Conservation (phyloP, 2,113 vertebrate genomes). For the Melanostigma gelatinosum region DNA sequence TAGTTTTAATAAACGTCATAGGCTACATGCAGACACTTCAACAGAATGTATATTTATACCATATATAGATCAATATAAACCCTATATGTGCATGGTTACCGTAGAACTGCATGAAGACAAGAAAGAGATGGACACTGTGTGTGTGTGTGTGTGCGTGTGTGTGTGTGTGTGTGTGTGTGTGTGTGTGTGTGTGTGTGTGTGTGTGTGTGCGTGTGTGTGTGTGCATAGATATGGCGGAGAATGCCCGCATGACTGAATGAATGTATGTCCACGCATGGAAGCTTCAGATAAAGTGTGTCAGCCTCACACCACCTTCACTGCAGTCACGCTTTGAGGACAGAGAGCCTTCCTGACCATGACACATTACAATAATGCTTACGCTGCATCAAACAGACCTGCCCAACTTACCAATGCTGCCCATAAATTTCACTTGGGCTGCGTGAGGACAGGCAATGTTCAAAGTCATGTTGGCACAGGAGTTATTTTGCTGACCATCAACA, state of each 20-base stretch:
- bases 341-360: slow-evolving; percentile 59
- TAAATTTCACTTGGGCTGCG: slow-evolving; percentile 53
- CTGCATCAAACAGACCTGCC: slow-evolving; percentile 68
- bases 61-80: not conserved
- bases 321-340: slow-evolving; percentile 50
- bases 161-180: not conserved
- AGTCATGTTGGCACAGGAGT: slow-evolving; percentile 51
- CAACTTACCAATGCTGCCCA: slow-evolving; percentile 55
- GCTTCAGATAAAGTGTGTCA: slow-evolving; percentile 32
- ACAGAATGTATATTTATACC: not conserved
- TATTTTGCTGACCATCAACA: slow-evolving; percentile 27
- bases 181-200: not conserved
- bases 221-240: not conserved
- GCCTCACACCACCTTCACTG: slow-evolving; percentile 50
- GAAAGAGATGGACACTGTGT: not conserved
- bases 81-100: not conserved
- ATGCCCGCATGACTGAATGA: not conserved
- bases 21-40: not conserved
- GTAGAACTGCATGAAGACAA: not conserved
- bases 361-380: slow-evolving; percentile 73
- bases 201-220: not conserved
- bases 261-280: slow-evolving; percentile 14
- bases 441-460: slow-evolving; percentile 51
- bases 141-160: not conserved
- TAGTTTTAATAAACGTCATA: not conserved